Evolutionary conservation across 2,797 vertebrate genomes (phyloP).

Genomic region (Phylloscopus collybita): DNA sequence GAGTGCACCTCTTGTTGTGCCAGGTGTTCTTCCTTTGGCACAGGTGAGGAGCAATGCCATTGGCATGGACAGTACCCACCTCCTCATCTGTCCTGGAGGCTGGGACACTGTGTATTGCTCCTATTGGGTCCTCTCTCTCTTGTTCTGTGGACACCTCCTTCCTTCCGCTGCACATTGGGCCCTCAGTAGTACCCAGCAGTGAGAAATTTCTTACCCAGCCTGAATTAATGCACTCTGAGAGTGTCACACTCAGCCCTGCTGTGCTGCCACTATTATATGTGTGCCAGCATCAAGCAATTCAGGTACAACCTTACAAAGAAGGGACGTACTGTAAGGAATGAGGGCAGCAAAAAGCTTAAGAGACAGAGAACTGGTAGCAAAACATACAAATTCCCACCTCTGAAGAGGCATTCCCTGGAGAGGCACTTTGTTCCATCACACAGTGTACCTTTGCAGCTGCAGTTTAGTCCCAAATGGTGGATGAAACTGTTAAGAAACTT

Average conservation of each 20-base stretch:
- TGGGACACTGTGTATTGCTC: rapidly evolving
- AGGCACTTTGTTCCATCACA: neutral
- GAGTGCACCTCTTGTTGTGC: neutral
- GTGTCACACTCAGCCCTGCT: rapidly evolving
- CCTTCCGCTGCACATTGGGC: neutral
- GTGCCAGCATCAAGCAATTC: neutral
- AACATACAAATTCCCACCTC: neutral
- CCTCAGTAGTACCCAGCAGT: neutral
- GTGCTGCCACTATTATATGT: neutral
- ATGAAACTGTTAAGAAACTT: neutral
- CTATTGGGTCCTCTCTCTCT: neutral
- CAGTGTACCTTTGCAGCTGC: neutral
- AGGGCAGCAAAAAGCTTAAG: neutral
- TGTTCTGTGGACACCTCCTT: neutral
- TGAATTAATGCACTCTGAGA: neutral
- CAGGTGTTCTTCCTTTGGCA: neutral
- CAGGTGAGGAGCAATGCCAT: neutral
- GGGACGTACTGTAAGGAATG: neutral
- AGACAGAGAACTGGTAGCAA: neutral
- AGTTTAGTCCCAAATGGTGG: neutral
- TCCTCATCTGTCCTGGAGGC: neutral
- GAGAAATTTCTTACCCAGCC: neutral
- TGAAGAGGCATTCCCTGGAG: neutral
- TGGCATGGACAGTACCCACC: neutral
- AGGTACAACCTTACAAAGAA: neutral